A percentile compares a stretch with the other conserved stretches of the same genome.
These are phyloP conservation scores for Vulpes ferrilata DNA, from an alignment of 2,113 vertebrate genomes.

Conservation along the genomic window DNA sequence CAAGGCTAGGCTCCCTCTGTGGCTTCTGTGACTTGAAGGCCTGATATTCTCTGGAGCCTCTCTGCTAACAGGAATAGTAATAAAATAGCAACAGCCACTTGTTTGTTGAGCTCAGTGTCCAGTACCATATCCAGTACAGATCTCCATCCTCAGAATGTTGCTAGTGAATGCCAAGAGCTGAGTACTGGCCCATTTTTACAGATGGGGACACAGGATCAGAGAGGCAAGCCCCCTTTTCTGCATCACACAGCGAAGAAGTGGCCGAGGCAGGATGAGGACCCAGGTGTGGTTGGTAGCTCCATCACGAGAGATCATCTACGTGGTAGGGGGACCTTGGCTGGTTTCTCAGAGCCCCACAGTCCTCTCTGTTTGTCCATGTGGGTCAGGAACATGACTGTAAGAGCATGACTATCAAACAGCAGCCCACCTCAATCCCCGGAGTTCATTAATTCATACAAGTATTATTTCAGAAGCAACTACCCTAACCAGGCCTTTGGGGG, in stretches of 20 bases:
- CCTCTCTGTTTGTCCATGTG: neutral
- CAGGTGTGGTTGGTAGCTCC: neutral
- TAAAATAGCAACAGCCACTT: neutral
- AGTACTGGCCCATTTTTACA: neutral
- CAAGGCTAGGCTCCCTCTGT: neutral
- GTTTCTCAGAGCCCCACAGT: neutral
- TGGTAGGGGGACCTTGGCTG: rapidly evolving
- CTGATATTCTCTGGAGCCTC: neutral
- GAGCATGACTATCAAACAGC: neutral
- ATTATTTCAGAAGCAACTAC: neutral
- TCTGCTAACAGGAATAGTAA: neutral
- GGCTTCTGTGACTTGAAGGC: neutral
- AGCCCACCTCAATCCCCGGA: neutral
- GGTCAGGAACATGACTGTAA: neutral
- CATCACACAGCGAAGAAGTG: neutral
- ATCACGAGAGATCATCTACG: neutral
- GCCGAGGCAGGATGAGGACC: neutral
- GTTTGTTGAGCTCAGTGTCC: neutral
- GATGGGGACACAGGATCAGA: neutral
- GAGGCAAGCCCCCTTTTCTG: neutral
- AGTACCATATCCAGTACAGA: neutral
- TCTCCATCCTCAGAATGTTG: neutral
- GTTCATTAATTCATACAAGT: neutral
- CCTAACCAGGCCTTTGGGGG: neutral
- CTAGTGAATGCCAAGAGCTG: neutral